Evolutionary conservation across 2,113 vertebrate species (phyloP), one percentile per base, ranked within the genome.

Genomic region (Pycnonotus jocosus): DNA sequence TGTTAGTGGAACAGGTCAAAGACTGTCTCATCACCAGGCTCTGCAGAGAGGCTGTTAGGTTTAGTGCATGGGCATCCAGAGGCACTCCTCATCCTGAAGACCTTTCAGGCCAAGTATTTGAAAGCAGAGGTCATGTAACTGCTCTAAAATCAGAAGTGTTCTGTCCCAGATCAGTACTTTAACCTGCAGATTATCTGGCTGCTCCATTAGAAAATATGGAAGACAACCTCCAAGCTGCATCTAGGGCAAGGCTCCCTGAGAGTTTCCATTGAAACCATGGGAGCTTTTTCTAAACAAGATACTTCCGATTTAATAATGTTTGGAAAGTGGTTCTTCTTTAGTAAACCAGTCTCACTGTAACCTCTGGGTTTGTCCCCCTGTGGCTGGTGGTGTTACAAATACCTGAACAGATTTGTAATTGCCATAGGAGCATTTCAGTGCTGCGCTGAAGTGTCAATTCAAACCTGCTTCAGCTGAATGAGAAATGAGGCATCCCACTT

Each of bases 401-500:
- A 60, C n/a, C 44, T 31, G 33, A 88, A 40, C 23, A 91, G 27
- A 70, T 85, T 25, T 60, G 53, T 60, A 14, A 71, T 64, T 3
- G 10, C 69, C 69, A 11, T 14, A 28, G 0, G 0, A 89, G 27
- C 0, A 0, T 64, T 92, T n/a, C 65, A 38, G 69, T 70, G 62
- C 73, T 70, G 73, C 70, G 64, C 27, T 23, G 37, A 60, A 66
- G 31, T 40, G 57, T 57, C 65, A 70, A 1, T 56, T 86, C 62
- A 72, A 73, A 57, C 54, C 21, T 72, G 1, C 37, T 35, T 45
- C 66, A 92, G 33, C 71, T 83, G 79, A 90, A 69, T 76, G 25
- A 76, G 74, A 65, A 88, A 90, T 37, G 79, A 90, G 54, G 37
- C 57, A 51, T 44, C 78, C 48, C 15, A 13, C 40, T 82, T 47